phyloP scores from a whole-genome alignment of 2,888 invertebrate genomes.

The Frankliniella fusca region DNA sequence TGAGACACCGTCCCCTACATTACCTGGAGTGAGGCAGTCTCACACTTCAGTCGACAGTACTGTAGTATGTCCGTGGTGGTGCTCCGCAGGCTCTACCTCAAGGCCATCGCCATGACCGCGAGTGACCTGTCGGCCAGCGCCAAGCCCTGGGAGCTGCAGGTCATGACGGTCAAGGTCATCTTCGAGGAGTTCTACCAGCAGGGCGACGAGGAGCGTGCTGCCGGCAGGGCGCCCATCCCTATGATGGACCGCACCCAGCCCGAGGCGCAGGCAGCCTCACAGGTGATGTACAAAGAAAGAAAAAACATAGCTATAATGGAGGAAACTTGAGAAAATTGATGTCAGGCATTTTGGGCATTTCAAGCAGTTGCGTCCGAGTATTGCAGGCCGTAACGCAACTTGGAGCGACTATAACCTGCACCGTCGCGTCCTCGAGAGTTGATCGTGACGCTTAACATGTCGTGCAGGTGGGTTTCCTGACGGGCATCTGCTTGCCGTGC shows the following conservation, averaged over 20 bases:
- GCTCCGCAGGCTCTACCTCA: conserved; percentile 55
- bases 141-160: conserved; percentile 79
- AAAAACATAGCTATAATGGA: no score
- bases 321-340: no score
- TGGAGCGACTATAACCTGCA: neutral
- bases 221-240: conserved; percentile 67
- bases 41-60: neutral
- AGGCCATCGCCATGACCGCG: conserved; percentile 78
- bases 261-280: conserved; percentile 69
- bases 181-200: conserved; percentile 79
- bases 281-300: conserved; percentile 50
- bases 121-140: conserved; percentile 79
- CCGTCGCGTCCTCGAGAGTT: neutral
- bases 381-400: neutral
- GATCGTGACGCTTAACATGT: neutral
- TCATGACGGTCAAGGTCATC: conserved; percentile 73
- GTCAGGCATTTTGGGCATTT: neutral
- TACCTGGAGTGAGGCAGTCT: neutral
- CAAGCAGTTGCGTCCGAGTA: no score
- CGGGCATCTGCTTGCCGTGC: conserved; percentile 76
- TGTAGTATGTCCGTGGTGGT: neutral
- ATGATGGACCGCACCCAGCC: conserved; percentile 76
- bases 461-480: conserved; percentile 69
- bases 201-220: conserved; percentile 65
- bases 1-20: no score